A percentile compares a stretch with the other conserved stretches of the same genome.
Conservation (phyloP, 2,888 invertebrate species). For the Cheiracanthium punctorium region DNA sequence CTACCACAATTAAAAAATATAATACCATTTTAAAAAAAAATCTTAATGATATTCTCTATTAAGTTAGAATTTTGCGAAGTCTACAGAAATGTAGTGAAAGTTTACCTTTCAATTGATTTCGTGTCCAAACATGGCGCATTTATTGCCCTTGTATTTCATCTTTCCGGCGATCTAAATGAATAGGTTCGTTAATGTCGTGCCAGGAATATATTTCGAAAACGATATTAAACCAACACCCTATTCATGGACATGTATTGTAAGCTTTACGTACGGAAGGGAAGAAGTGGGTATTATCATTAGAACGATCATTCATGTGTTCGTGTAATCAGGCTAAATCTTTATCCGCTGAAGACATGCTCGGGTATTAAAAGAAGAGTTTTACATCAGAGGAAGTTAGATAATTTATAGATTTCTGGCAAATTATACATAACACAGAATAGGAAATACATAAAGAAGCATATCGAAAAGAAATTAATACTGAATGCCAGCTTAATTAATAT, state of each 20-base stretch:
- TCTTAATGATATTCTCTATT: no score
- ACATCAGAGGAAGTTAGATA: no score
- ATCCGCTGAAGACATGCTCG: constrained; percentile 3
- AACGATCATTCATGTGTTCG: constrained; percentile 42
- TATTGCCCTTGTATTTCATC: constrained; percentile 30
- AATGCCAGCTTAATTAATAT: no score
- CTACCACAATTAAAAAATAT: no score
- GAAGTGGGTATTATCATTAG: constrained; percentile 50
- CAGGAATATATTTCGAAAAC: constrained; percentile 51
- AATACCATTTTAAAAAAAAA: no score
- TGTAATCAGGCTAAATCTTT: constrained; percentile 59
- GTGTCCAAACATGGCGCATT: constrained; percentile 51
- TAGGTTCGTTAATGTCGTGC: constrained; percentile 53
- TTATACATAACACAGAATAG: no score
- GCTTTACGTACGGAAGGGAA: constrained; percentile 45
- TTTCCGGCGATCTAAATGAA: constrained; percentile 36
- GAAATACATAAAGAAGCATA: no score
- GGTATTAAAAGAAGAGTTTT: no score
- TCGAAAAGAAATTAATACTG: no score
- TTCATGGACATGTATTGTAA: constrained; percentile 56
- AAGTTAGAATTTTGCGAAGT: no score
- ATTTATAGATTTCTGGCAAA: no score
- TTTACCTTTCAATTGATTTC: background rate
- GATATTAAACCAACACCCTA: constrained; percentile 67
- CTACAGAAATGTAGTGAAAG: no score